phyloP scores from a whole-genome alignment of 2,113 vertebrate genomes.

The Aphelocoma coerulescens region DNA sequence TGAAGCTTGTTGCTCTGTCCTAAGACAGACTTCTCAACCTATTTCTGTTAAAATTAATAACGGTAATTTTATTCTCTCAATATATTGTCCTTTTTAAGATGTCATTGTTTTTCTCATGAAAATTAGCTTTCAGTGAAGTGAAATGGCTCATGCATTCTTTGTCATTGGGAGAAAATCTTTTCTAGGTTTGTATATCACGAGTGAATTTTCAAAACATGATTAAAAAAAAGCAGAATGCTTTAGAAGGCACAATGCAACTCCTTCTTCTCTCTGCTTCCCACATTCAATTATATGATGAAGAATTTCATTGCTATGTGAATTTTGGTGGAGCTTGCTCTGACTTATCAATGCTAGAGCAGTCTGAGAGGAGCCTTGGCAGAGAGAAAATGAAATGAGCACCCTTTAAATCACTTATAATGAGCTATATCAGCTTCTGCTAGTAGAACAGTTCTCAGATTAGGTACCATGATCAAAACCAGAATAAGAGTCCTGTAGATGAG shows the following conservation, averaged over 20 bases:
- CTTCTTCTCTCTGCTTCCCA: not conserved
- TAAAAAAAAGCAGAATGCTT: not conserved
- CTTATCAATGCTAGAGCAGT: not conserved
- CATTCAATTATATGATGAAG: not conserved
- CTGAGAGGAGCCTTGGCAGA: not conserved
- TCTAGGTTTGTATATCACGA: not conserved
- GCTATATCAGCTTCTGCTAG: not conserved
- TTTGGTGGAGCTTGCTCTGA: not conserved
- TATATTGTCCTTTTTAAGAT: not conserved
- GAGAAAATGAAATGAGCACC: not conserved
- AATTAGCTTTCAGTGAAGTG: not conserved
- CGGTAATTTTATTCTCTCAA: not conserved
- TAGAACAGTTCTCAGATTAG: not conserved
- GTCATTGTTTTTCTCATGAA: not conserved
- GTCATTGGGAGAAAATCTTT: not conserved
- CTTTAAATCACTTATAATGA: not conserved
- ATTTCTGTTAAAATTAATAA: not conserved
- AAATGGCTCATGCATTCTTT: not conserved
- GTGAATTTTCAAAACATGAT: not conserved
- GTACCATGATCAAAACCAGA: not conserved
- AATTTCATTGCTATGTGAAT: not conserved
- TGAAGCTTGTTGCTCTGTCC: not conserved
- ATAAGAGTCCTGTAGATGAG: not conserved
- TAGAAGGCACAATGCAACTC: not conserved
- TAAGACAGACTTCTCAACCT: not conserved